Evolutionary conservation across 2,888 invertebrate species (phyloP), one percentile per base, ranked within the genome.

Genomic region (Dynastes tityus): DNA sequence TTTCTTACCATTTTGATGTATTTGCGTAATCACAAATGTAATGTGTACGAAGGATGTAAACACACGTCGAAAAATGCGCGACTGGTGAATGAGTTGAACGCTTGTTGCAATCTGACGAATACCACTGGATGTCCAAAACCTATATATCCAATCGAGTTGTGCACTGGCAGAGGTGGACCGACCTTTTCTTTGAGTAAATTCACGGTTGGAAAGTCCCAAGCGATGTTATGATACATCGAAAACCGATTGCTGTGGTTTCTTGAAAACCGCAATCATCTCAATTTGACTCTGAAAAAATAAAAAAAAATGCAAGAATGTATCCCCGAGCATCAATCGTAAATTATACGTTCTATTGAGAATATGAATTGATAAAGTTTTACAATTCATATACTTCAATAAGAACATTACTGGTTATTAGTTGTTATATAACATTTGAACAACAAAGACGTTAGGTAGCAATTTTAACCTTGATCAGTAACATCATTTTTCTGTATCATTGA

Each of bases 131-230:
- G 9, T 45, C 49, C 51, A 68, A 68, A 68, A 68, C 49, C 68
- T 68, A 68, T 68, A 68, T 68, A 68, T 68, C 68, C 51, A 51
- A 49, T 45, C 45, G 16, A 16, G 16, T 51, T 45, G n/a, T 68
- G 68, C 27, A 45, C 16, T 45, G n/a, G 51, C 45, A 13, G 68
- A 27, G 68, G 68, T 49, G 68, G 68, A 27, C 22, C 67, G 68
- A 27, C 22, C 67, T 67, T 67, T 40, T 32, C 49, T 40, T 67
- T 32, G 32, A 67, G 45, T 22, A 22, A 68, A 51, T 51, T 9
- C 49, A 51, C 68, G 27, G 27, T 68, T 68, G 68, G 68, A 68
- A 68, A 68, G 49, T 37, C 68, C 67, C 68, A 68, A 49, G 9
- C 51, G 49, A 49, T 22, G 16, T 22, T 51, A 45, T 51, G 51